phyloP scores from a whole-genome alignment of 1,140 invertebrate genomes.

The Meteorus sp. region DNA sequence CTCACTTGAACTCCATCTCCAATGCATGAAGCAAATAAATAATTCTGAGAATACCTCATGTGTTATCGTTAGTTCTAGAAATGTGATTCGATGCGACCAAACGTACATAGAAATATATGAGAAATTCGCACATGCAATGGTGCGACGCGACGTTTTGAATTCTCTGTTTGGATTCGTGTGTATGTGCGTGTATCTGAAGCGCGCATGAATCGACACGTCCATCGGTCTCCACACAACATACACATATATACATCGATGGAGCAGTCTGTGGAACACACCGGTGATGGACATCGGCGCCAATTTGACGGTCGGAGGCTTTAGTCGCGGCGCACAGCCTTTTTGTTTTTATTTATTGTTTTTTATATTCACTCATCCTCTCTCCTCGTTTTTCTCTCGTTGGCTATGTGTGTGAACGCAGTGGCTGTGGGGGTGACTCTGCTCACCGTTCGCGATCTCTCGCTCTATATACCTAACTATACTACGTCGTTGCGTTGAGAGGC shows the following conservation, averaged over 20 bases:
- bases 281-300: constrained; percentile 60
- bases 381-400: background rate
- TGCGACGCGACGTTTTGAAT: background rate
- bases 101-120: no score
- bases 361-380: background rate
- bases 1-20: no score
- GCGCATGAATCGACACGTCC: background rate
- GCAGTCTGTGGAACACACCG: constrained; percentile 41
- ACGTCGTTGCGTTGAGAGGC: constrained; percentile 35
- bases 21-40: no score
- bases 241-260: background rate
- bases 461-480: no score
- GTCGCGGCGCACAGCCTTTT: constrained; percentile 40
- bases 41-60: no score
- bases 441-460: no score
- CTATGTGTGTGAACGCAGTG: constrained; percentile 26
- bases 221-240: background rate
- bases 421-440: no score
- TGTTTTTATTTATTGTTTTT: constrained; percentile 29
- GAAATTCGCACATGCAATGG: background rate
- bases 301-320: constrained; percentile 55
- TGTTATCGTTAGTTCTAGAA: no score
- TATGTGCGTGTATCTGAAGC: no score
- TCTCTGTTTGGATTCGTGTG: no score
- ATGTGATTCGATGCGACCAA: no score